Evolutionary conservation across 1,140 invertebrate species (phyloP).

Genomic region (Solenopsis fugax): DNA sequence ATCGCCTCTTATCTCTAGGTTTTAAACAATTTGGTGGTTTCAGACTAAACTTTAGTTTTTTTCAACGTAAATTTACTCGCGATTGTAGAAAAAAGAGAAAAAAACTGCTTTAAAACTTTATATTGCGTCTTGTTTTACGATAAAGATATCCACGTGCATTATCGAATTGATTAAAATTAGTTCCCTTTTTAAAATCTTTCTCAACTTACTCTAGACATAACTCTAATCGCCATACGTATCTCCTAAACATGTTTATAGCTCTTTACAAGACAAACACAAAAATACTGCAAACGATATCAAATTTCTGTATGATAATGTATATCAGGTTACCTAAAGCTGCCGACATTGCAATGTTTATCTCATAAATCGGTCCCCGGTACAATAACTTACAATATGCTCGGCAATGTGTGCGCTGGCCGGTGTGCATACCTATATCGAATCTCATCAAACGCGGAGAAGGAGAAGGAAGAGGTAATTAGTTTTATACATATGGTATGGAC

Average conservation of each 20-base stretch:
- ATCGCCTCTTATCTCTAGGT: not conserved
- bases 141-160: not conserved
- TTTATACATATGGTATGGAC: not conserved
- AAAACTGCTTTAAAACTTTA: not conserved
- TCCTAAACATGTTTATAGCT: not conserved
- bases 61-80: not conserved
- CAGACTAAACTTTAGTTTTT: not conserved
- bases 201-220: not conserved
- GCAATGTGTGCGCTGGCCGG: no score
- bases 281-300: conserved; percentile 11
- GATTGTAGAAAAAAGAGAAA: not conserved
- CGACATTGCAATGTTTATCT: conserved; percentile 22
- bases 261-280: not conserved
- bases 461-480: not conserved
- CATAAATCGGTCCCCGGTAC: conserved; percentile 2
- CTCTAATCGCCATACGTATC: not conserved
- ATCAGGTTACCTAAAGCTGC: conserved; percentile 34
- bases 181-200: not conserved
- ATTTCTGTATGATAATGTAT: conserved; percentile 10
- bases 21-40: not conserved
- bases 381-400: not conserved
- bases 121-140: not conserved
- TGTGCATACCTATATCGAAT: not conserved
- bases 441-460: not conserved
- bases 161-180: not conserved